These are phyloP conservation scores for Meiosimyza platycephala DNA, from an alignment of 2,888 invertebrate species.

Conservation along the genomic window DNA sequence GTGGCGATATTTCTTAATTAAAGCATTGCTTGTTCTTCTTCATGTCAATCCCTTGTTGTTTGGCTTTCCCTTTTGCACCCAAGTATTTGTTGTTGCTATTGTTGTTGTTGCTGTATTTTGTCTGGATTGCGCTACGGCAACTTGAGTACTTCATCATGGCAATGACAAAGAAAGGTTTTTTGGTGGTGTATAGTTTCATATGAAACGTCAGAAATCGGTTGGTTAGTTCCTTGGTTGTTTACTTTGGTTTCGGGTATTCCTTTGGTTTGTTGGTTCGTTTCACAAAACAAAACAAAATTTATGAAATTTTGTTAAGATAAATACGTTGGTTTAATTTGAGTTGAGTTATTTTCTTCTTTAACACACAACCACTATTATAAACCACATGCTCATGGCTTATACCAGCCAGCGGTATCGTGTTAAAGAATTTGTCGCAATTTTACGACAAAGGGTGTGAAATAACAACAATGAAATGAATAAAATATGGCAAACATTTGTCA, in stretches of 20 bases:
- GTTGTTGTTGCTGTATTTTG: not conserved
- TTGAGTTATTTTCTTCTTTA: too few relatives aligned
- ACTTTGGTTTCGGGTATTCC: not conserved
- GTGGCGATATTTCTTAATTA: constrained; percentile 42
- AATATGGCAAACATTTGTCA: constrained; percentile 36
- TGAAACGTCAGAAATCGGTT: too few relatives aligned
- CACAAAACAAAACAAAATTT: constrained; percentile 1
- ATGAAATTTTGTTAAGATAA: constrained; percentile 6
- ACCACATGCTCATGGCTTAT: not conserved
- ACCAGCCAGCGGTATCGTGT: not conserved
- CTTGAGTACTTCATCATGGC: constrained; percentile 10
- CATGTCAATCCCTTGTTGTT: constrained; percentile 19
- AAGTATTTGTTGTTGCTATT: constrained; percentile 4
- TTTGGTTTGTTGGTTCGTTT: not conserved
- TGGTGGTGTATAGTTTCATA: too few relatives aligned
- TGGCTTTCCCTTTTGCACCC: not conserved
- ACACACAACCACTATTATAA: too few relatives aligned
- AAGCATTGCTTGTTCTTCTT: constrained; percentile 30
- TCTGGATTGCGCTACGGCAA: not conserved
- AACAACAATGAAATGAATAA: not conserved
- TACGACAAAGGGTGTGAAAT: not conserved
- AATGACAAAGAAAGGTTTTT: not conserved
- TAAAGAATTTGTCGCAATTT: not conserved
- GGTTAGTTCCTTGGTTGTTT: not conserved
- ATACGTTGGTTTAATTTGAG: not conserved